Evolutionary conservation across 2,888 invertebrate species (phyloP), one percentile per base, ranked within the genome.

Genomic region (Lymantria monacha): DNA sequence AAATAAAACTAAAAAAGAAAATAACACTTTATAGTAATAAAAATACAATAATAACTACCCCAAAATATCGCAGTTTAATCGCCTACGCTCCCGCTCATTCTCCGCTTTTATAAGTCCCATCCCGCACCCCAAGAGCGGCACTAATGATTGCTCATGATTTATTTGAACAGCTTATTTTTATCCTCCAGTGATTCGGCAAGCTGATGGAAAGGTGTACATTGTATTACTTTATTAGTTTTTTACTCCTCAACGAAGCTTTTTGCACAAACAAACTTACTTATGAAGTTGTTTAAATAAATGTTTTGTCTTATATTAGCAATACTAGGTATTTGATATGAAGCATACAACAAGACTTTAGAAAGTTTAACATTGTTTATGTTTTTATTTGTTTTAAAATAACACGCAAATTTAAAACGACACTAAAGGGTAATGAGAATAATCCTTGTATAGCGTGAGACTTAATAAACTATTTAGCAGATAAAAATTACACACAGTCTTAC

Each of bases 91-190:
- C 65, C 62, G 57, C 49, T 49, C n/a, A 49, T 54, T 59, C 69
- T 52, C 46, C 60, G 55, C 64, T 48, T 3, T 7, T 37, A 22
- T 49, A 2, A 13, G 33, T 31, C 3, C 30, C 37, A 57, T 22
- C 59, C 31, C 9, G 9, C 46, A 42, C 52, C 51, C 56, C 63
- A 65, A 70, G 69, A 70, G 69, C 75, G 71, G 72, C 81, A 76
- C 87, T 88, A 87, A 87, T 88, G 88, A 87, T 87, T 76, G 82
- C 74, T 76, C 83, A 87, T 87, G 86, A 87, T 88, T 86, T 88
- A 87, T 87, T 83, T 83, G 77, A 73, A 68, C 70, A 74, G 76
- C 79, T 80, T 72, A 80, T 83, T 87, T 85, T 87, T 85, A 86
- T 82, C 74, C 81, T 74, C 61, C 76, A 69, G 73, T 70, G 80